Conservation (phyloP, 2,888 invertebrate genomes). For the Blera fallax region DNA sequence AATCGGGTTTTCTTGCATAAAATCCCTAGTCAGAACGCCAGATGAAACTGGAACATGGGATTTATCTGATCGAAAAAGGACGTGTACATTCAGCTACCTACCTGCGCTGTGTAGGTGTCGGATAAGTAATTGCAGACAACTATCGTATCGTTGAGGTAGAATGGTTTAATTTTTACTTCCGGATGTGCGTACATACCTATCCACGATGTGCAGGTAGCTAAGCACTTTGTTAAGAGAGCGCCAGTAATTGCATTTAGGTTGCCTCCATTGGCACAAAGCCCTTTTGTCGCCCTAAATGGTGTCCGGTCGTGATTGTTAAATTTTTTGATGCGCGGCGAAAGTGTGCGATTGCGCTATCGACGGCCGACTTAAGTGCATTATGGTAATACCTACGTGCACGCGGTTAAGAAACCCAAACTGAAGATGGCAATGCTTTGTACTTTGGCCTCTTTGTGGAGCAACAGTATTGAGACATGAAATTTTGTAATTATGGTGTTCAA, state of each 20-base stretch:
- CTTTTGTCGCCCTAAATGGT: constrained; percentile 54
- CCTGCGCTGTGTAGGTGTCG: constrained; percentile 28
- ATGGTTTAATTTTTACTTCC: constrained; percentile 35
- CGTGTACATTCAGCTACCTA: constrained; percentile 28
- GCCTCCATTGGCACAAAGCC: constrained; percentile 29
- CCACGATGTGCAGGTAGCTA: neutral
- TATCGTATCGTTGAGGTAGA: neutral
- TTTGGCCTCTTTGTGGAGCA: neutral
- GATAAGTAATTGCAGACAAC: constrained; percentile 25
- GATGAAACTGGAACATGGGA: constrained; percentile 43
- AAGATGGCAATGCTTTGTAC: neutral
- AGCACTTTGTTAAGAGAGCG: constrained; percentile 22
- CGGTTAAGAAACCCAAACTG: neutral
- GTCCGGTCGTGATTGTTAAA: neutral
- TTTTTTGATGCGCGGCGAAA: neutral
- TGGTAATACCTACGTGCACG: neutral
- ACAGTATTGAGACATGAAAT: neutral
- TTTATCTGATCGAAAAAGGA: constrained; percentile 30
- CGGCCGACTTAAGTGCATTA: neutral
- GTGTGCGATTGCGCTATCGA: neutral
- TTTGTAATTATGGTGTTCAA: neutral
- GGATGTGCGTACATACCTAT: constrained; percentile 15
- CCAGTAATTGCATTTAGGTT: constrained; percentile 10
- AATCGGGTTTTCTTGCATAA: constrained; percentile 42
- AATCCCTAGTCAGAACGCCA: constrained; percentile 34